Conservation (phyloP, 2,113 vertebrate species). For the Scomber scombrus region DNA sequence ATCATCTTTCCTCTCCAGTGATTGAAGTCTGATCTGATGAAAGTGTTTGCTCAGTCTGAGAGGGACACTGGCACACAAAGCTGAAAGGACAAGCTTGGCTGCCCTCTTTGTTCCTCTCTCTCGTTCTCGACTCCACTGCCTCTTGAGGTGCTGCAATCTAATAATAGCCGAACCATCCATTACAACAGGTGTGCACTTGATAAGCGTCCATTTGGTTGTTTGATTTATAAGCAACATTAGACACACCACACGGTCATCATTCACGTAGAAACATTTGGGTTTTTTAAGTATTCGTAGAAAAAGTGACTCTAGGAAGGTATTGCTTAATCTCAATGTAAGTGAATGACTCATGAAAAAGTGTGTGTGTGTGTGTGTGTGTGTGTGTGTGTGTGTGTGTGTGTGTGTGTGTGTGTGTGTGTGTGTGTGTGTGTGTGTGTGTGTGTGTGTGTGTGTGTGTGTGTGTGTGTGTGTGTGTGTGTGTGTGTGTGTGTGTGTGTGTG, state of each 20-base stretch:
- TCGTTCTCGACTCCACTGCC: conserved; percentile 17
- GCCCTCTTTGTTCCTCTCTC: conserved; percentile 41
- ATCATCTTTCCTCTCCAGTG: conserved; percentile 6
- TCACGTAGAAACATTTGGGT: background rate
- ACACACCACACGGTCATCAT: background rate
- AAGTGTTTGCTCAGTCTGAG: conserved; percentile 25
- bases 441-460: conserved; percentile 25
- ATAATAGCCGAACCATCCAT: conserved; percentile 45
- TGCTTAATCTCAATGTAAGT: background rate
- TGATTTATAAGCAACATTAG: conserved; percentile 6
- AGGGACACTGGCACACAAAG: background rate
- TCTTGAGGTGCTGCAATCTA: conserved; percentile 42
- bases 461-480: conserved; percentile 25
- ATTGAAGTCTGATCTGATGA: conserved; percentile 40
- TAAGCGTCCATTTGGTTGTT: conserved; percentile 10
- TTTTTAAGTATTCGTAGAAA: background rate
- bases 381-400: conserved; percentile 25
- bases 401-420: conserved; percentile 25
- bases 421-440: conserved; percentile 25
- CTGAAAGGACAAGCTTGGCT: conserved; percentile 33
- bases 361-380: conserved; percentile 25
- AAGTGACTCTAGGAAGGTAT: background rate
- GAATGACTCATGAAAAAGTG: conserved; percentile 33
- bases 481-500: conserved; percentile 19
- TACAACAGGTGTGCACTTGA: conserved; percentile 13